Percentiles rank a stretch among this genome's conserved stretches.
Evolutionary conservation across 2,888 invertebrate genomes (phyloP).

Genomic region (Euplexia lucipara): DNA sequence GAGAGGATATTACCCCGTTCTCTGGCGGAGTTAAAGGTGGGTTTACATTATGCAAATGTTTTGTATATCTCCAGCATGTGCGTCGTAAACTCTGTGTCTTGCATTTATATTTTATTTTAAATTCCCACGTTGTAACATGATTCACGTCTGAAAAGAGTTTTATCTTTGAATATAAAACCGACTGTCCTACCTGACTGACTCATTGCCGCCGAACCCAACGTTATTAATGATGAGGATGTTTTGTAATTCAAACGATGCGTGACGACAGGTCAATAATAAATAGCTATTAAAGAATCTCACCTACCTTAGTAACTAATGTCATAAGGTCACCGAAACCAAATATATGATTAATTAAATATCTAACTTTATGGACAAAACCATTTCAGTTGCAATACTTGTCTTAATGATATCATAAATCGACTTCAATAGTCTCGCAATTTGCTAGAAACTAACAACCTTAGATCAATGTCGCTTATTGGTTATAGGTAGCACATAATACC

Average conservation of each 20-base stretch:
- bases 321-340: too few relatives aligned
- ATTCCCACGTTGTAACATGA: conserved; percentile 61
- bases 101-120: conserved; percentile 53
- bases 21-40: conserved; percentile 86
- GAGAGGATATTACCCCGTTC: conserved; percentile 83
- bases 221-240: conserved; percentile 45
- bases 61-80: conserved; percentile 36
- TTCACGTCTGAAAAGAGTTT: conserved; percentile 56
- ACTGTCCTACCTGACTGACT: conserved; percentile 54
- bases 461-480: not conserved
- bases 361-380: not conserved
- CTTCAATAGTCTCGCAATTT: not conserved
- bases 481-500: too few relatives aligned
- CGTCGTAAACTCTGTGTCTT: conserved; percentile 57
- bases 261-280: not conserved
- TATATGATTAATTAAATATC: not conserved
- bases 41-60: conserved; percentile 47
- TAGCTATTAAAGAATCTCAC: not conserved
- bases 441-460: conserved; percentile 2
- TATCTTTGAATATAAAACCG: conserved; percentile 56
- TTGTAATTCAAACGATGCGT: conserved; percentile 10
- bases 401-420: not conserved
- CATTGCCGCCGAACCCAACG: conserved; percentile 47
- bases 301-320: not conserved
- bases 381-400: not conserved